Evolutionary conservation across 2,797 vertebrate genomes (phyloP).

Genomic region (Galaxias olidus): DNA sequence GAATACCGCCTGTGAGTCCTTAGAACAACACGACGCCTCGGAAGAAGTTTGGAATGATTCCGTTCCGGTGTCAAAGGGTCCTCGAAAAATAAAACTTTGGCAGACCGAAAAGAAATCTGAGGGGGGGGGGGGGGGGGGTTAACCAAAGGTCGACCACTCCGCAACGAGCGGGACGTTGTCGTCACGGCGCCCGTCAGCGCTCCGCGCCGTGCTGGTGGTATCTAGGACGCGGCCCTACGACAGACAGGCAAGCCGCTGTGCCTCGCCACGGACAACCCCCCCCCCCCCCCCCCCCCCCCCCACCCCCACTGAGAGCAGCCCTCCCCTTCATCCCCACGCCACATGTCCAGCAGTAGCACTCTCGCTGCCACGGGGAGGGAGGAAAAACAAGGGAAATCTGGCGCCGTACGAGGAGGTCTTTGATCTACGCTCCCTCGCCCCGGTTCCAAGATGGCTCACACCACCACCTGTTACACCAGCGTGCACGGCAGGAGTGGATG

Average conservation of each 20-base stretch:
- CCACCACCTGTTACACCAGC: slow-evolving; percentile 37
- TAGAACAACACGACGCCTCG: too few species aligned
- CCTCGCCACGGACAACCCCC: too few species aligned
- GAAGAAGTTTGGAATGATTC: too few species aligned
- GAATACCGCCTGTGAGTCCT: too few species aligned
- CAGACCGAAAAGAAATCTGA: too few species aligned
- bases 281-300: not conserved
- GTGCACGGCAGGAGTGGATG: slow-evolving; percentile 22
- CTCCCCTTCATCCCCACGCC: not conserved
- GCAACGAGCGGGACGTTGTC: too few species aligned
- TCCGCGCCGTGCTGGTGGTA: not conserved
- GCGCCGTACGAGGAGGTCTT: slow-evolving; percentile 29
- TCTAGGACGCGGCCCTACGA: not conserved
- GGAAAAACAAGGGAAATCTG: slow-evolving; percentile 15
- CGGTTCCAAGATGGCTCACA: slow-evolving; percentile 2
- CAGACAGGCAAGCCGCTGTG: too few species aligned
- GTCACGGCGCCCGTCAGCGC: too few species aligned
- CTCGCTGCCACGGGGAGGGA: not conserved
- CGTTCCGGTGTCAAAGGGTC: too few species aligned
- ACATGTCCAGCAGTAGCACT: not conserved
- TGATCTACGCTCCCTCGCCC: slow-evolving; percentile 6
- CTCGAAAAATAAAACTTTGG: too few species aligned
- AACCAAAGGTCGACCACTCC: too few species aligned
- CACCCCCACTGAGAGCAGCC: not conserved
- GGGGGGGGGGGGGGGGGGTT: too few species aligned